Conservation (phyloP, 1,140 invertebrate species). For the Melipona quadrifasciata region DNA sequence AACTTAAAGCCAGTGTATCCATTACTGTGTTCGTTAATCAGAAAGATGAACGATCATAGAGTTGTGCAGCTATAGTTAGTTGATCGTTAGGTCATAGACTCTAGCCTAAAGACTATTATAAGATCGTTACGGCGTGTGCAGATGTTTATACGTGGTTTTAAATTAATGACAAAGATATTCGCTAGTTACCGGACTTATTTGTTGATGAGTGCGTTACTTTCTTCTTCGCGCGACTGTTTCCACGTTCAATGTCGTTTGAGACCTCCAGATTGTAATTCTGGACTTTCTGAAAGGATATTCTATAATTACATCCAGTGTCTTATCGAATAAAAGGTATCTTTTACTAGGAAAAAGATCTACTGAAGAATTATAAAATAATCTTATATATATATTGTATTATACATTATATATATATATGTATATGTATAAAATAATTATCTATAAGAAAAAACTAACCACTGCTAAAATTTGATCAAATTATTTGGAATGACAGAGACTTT, state of each 20-base stretch:
- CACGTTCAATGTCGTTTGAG: neutral
- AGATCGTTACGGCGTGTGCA: conserved; percentile 44
- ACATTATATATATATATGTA: neutral
- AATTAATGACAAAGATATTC: conserved; percentile 27
- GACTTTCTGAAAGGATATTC: neutral
- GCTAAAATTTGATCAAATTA: neutral
- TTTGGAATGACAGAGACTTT: neutral
- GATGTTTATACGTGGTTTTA: conserved; percentile 42
- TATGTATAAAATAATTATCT: neutral
- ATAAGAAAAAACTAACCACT: neutral
- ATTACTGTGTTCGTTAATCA: conserved; percentile 10
- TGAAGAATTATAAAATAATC: neutral
- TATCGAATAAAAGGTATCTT: too few species aligned
- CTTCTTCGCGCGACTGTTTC: conserved; percentile 1
- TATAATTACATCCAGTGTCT: neutral
- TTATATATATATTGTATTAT: neutral
- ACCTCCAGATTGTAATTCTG: neutral
- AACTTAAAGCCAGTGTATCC: neutral
- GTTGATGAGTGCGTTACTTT: conserved; percentile 11
- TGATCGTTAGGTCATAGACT: conserved; percentile 26
- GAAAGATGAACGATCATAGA: neutral
- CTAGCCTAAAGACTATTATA: conserved; percentile 43
- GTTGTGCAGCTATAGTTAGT: conserved; percentile 5
- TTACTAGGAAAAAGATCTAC: neutral
- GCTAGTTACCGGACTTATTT: conserved; percentile 26